Percentiles rank a stretch among this genome's conserved stretches.
Conservation (phyloP, 2,888 invertebrate genomes). For the Ormia ochracea region DNA sequence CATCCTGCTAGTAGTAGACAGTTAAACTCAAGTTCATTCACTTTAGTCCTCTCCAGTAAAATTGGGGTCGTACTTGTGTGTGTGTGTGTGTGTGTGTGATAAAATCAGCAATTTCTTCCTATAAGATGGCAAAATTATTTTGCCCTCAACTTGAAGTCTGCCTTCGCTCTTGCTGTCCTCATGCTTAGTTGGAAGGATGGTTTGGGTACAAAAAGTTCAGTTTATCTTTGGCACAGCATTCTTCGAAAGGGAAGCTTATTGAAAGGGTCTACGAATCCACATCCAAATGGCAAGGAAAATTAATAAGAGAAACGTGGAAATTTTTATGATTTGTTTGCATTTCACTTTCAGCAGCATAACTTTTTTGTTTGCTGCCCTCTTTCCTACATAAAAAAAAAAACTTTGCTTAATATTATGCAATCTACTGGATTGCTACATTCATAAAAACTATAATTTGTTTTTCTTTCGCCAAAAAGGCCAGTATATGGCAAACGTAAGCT, state of each 20-base stretch:
- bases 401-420: neutral
- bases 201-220: neutral
- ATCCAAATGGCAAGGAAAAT: slow-evolving; percentile 1
- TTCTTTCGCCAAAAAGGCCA: neutral
- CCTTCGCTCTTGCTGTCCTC: neutral
- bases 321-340: slow-evolving; percentile 52
- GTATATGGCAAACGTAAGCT: neutral
- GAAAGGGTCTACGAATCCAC: neutral
- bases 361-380: neutral
- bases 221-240: neutral
- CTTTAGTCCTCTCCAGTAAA: neutral
- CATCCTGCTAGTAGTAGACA: neutral
- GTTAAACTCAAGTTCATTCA: slow-evolving; percentile 6
- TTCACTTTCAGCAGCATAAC: neutral
- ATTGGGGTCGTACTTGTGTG: neutral
- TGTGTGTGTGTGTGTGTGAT: neutral
- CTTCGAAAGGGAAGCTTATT: neutral
- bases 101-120: neutral
- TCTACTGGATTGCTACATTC: neutral
- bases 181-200: neutral
- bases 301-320: slow-evolving; percentile 18
- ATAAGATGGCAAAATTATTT: neutral
- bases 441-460: neutral
- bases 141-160: neutral
- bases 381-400: neutral